These are phyloP conservation scores for Sardinella longiceps DNA, from an alignment of 2,797 vertebrate genomes.

Conservation along the genomic window DNA sequence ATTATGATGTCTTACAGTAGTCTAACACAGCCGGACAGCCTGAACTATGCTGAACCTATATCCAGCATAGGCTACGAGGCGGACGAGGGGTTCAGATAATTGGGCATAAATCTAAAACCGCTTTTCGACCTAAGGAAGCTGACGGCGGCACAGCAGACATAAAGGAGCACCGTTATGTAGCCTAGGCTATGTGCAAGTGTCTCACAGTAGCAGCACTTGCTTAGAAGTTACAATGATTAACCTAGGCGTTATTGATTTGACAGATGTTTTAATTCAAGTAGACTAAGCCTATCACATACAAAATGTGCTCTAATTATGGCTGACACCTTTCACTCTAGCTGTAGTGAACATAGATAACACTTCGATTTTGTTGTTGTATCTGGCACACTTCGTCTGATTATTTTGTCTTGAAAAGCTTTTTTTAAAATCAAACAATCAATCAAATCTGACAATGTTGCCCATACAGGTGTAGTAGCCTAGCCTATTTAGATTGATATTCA, in stretches of 20 bases:
- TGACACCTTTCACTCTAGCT: not conserved
- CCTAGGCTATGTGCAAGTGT: not conserved
- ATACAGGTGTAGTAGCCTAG: constrained; percentile 3
- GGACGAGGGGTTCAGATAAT: not conserved
- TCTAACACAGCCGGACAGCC: not conserved
- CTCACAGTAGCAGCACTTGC: not conserved
- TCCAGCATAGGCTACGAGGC: not conserved
- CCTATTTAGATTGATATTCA: not conserved
- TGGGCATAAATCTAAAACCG: not conserved
- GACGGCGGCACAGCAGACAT: constrained; percentile 2
- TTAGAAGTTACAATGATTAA: not conserved
- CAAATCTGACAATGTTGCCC: not conserved
- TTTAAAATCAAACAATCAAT: not conserved
- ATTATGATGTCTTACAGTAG: not conserved
- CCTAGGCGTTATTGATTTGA: not conserved
- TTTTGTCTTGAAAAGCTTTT: not conserved
- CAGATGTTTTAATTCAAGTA: not conserved
- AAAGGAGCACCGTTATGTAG: not conserved
- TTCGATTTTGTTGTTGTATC: too few relatives aligned
- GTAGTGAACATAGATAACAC: not conserved
- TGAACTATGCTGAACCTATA: too few relatives aligned
- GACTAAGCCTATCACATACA: too few relatives aligned
- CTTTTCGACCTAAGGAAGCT: not conserved
- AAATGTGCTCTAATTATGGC: not conserved
- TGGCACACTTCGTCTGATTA: not conserved